phyloP scores from a whole-genome alignment of 2,888 invertebrate species.

The Ormyrus labotus region DNA sequence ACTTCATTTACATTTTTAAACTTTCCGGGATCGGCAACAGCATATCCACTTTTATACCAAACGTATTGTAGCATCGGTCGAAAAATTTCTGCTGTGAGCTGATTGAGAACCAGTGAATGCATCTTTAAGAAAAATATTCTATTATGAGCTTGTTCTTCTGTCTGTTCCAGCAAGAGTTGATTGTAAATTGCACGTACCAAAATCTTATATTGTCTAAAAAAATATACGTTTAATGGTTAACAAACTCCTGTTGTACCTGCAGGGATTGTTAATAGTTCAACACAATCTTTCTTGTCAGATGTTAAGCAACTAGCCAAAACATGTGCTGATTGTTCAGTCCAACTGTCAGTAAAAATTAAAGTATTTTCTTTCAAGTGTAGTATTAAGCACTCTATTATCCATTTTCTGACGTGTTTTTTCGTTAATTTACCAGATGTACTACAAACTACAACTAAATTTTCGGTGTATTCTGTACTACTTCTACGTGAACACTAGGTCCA shows the following conservation, averaged over 20 bases:
- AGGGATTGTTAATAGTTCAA: conserved; percentile 11
- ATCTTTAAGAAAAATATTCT: background rate
- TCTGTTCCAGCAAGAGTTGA: background rate
- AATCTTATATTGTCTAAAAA: conserved; percentile 4
- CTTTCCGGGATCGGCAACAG: no score
- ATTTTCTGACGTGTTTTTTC: conserved; percentile 25
- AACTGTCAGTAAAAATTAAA: conserved; percentile 11
- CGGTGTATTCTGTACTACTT: conserved; percentile 22
- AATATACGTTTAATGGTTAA: background rate
- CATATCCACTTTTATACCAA: no score
- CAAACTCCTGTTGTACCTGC: conserved; percentile 12
- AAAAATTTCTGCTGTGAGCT: no score
- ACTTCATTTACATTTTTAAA: no score
- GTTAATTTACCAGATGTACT: conserved; percentile 46
- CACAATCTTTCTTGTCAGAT: background rate
- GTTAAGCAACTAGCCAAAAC: background rate
- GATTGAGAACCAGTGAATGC: no score
- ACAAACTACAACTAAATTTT: conserved; percentile 41
- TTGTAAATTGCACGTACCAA: conserved; percentile 6
- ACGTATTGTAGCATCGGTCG: no score
- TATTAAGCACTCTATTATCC: conserved; percentile 16
- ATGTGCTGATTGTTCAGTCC: conserved; percentile 9
- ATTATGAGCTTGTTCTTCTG: background rate
- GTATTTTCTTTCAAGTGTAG: conserved; percentile 10
- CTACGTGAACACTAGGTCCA: conserved; percentile 9